Evolutionary conservation across 2,888 invertebrate species (phyloP), one percentile per base, ranked within the genome.

Genomic region (Spilarctia lutea): DNA sequence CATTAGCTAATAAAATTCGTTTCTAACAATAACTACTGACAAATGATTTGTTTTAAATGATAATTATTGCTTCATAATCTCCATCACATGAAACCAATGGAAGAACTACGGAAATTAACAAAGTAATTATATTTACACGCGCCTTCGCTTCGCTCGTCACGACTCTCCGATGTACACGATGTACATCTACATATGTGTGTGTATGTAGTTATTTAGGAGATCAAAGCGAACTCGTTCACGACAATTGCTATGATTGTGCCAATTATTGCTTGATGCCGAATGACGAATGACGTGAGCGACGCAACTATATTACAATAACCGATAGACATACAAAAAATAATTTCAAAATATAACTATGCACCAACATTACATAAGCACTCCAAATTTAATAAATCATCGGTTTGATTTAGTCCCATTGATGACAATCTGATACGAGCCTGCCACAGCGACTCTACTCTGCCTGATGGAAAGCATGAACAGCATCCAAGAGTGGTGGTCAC

Each of bases 1-100:
- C 84, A 83, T 86, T 85, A 87, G 88, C 85, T 87, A 91, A 91
- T 90, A 91, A 88, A 92, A 91, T 91, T 88, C 87, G 89, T 89
- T 84, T 85, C 90, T 87, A 88, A 86, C 74, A 77, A 83, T 84
- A 76, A 80, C 82, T 85, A 85, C 78, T 56, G 87, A 88, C 86
- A 92, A 91, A 90, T 92, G 90, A 78, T 90, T 88, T 52, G 18
- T 24, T 56, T 88, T 79, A 85, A 83, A 88, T 79, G 80, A 89
- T 86, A 90, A 89, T 93, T 94, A 94, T 94, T 94, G 94, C 94
- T 94, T 90, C 72, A 81, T 88, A 79, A 92, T 91, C 90, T 91
- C 90, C 87, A 85, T 85, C 74, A 76, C 68, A 79, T 79, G 75
- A 79, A 86, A 88, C 77, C 72, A 88, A 86, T 90, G 93, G 93